Evolutionary conservation across 1,140 invertebrate genomes (phyloP).

Genomic region (Drosophila rhopaloa): DNA sequence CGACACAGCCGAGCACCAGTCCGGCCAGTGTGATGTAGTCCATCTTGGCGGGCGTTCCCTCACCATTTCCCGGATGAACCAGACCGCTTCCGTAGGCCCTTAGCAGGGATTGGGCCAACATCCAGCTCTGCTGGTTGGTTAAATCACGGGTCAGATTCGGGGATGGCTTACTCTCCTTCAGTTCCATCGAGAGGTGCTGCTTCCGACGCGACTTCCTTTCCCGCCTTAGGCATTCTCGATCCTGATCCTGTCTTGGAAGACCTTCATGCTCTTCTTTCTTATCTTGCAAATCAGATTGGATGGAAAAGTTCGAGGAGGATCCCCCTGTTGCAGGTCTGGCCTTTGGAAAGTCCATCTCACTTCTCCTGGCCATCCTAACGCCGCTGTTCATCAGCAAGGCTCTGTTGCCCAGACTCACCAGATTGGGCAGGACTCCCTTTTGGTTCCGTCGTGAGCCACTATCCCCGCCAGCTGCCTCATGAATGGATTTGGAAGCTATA

Average conservation of each 20-base stretch:
- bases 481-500: not conserved
- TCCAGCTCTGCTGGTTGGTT: conserved; percentile 5
- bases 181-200: not conserved
- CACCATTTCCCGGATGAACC: not conserved
- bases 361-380: not conserved
- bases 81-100: not conserved
- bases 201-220: not conserved
- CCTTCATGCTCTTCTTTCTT: not conserved
- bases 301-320: not conserved
- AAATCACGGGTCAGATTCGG: not conserved
- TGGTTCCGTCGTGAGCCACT: not conserved
- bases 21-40: conserved; percentile 72
- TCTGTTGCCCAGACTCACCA: not conserved
- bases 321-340: not conserved
- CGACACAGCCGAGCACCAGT: conserved; percentile 55
- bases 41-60: conserved; percentile 40
- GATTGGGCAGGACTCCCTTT: not conserved
- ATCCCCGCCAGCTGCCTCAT: conserved; percentile 22
- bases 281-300: not conserved
- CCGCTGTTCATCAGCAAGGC: not conserved
- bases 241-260: not conserved
- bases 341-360: not conserved
- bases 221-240: not conserved
- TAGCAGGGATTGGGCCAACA: conserved; percentile 3
- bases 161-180: not conserved